Percentiles rank a stretch among this genome's conserved stretches.
Evolutionary conservation across 2,113 vertebrate genomes (phyloP).

Genomic region (Crotophaga sulcirostris): DNA sequence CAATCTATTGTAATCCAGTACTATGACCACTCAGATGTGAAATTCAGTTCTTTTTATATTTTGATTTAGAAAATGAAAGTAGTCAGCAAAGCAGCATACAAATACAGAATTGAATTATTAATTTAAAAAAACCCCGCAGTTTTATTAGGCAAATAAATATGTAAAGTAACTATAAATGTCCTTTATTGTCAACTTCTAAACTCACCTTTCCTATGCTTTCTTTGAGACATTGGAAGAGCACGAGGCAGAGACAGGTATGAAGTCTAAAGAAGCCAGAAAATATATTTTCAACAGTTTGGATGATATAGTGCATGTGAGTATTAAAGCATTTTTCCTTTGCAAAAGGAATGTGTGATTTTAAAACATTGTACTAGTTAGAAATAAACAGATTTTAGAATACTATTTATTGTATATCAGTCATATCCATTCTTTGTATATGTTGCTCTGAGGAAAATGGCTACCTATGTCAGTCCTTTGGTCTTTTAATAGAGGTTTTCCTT

Average conservation of each 20-base stretch:
- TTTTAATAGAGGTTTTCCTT: background rate
- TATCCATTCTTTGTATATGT: background rate
- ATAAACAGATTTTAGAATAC: background rate
- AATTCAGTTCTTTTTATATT: background rate
- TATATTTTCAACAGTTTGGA: slow-evolving; percentile 99
- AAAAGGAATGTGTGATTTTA: background rate
- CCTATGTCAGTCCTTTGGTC: background rate
- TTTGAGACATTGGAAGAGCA: slow-evolving; percentile 94
- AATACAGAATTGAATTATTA: background rate
- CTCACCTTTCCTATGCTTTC: background rate
- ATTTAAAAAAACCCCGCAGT: background rate
- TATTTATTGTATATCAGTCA: background rate
- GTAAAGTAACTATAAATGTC: background rate
- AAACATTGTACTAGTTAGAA: background rate
- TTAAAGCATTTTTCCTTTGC: background rate
- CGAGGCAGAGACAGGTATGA: slow-evolving; percentile 96
- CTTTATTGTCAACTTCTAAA: background rate
- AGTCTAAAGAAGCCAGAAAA: slow-evolving; percentile 99
- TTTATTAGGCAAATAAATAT: background rate
- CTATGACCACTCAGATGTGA: background rate
- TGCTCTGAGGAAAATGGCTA: background rate
- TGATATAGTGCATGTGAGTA: slow-evolving; percentile 96
- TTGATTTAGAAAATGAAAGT: background rate
- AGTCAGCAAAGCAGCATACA: background rate
- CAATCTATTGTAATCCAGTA: background rate